Evolutionary conservation across 1,140 invertebrate species (phyloP), one percentile per base, ranked within the genome.

Genomic region (Pseudomyrmex dendroicus): DNA sequence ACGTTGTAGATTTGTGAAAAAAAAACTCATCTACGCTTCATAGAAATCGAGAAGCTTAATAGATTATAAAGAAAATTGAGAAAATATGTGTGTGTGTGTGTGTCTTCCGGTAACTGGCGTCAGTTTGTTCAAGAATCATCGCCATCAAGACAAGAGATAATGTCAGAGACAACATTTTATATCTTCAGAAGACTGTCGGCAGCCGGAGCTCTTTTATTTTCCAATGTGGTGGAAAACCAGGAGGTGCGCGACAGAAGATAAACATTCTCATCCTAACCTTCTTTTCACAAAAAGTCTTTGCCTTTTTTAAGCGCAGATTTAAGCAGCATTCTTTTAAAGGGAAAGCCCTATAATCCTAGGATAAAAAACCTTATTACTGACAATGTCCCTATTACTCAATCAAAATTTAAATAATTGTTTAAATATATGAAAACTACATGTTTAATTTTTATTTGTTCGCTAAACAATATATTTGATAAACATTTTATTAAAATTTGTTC

Each of bases 101-200:
- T 35, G 35, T 35, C n/a, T 64, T 48, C 64, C 25, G 20, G n/a
- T 22, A 20, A 44, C 22, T 50, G 44, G 44, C 54, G 20, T 70
- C 76, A 59, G 54, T 70, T 80, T 80, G 54, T 80, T 80, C 67
- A 80, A 80, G 76, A 80, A 72, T 80, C 52, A 80, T 80, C 54
- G 76, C 44, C 20, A 22, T 72, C 44, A 80, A 61, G 76, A 61
- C 54, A 22, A 80, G 20, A 66, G 76, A 80, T 80, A 80, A 80
- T 72, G 66, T 70, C 76, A 80, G 70, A 80, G 76, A 70, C 44
- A 66, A 80, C 54, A 80, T 80, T 50, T 20, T 80, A 78, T 78
- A 78, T 35, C 64, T 59, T 61, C 56, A 56, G 52, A n/a, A 44
- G 5, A 8, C 35, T 70, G 74, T 57, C 44, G 44, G 12, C 54